Base-by-base conservation (phyloP, 2,797 vertebrate genomes). In the Hippocampus kuda region DNA sequence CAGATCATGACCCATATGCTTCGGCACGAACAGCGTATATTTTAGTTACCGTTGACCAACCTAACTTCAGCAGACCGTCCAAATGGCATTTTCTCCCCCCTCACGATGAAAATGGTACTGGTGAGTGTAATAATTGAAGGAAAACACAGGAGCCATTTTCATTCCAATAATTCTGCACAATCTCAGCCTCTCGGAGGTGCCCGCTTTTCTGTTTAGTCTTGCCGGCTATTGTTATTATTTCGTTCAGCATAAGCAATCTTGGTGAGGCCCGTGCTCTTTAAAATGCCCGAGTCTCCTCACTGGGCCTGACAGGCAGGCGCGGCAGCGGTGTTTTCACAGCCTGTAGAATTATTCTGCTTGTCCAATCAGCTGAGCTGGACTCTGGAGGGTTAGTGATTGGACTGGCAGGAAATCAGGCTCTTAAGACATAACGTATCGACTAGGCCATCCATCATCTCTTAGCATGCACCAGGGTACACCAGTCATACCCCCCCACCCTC, bases 401-500 rank as follows among this genome's bases (percentile, higher is more conserved):
- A 94, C 93, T 96, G 95, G 95, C 94, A 97, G 94, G 94, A 96
- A 95, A 95, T 95, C 94, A 92, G 91, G 93, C 95, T 98, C 94
- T 95, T 94, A 94, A 95, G 96, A 98, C 95, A 95, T 94, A 97
- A 95, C 91, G 91, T 92, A 97, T 96, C 93, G 94, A 95, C 93
- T 94, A 92, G 95, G 92, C 94, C 94, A 98, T 99, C 95, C 95
- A 98, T 99, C 97, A 98, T 98, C 93, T 93, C 92, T 93, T 95
- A 96, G 94, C 94, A 90, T 93, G 91, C 82, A 84, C 93, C 92
- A 91, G 94, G 93, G 92, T 90, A 87, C 92, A 88, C 92, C 88
- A 92, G 93, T 87, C 85, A 84, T 83, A 65, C 87, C 87, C 84
- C 80, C 76, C 76, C 30, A 80, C 81, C 68, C 74, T 79, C 81